Evolutionary conservation across 2,888 invertebrate genomes (phyloP), one percentile per base, ranked within the genome.

Genomic region (Ligdia adustata): DNA sequence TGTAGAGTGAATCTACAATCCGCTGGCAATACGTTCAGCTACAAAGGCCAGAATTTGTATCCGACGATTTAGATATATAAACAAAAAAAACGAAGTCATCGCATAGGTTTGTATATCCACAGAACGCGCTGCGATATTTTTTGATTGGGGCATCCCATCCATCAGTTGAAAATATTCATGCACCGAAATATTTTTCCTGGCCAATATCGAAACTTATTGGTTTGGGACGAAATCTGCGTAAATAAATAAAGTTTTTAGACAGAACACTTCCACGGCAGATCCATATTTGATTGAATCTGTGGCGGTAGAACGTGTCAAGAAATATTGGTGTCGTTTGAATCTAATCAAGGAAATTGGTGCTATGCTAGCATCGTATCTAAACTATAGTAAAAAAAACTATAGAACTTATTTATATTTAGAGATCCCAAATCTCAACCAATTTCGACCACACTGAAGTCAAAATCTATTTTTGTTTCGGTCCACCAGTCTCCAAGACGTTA

Each of bases 191-290:
- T 48, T 48, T 32, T 34, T 20, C 33, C 24, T 18, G 15, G 13
- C 32, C 37, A 22, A 48, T 38, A 33, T 24, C 37, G 15, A 15
- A 4, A 12, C 31, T 35, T 48, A 48, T 48, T 38, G 48, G 48
- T 48, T 42, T 33, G 42, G 48, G 48, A 42, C 48, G 20, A 3
- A 33, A 33, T 9, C 20, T 32, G 20, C 27, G 42, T 48, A 37
- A 48, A 48, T 48, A 48, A 48, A 48, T 48, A 38, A 48, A 48
- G 27, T 35, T 33, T 47, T 48, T 38, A 38, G 12, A 12, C 27
- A 3, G 41, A 37, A 29, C 20, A 38, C 27, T 38, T 33, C 15
- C 37, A 9, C 27, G 28, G 16, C 22, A 37, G 13, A 32, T 41
- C 37, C 40, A 41, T 41, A 37, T 47, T 42, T 48, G 42, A 42